Conservation (phyloP, 2,888 invertebrate species). For the Clunio marinus region DNA sequence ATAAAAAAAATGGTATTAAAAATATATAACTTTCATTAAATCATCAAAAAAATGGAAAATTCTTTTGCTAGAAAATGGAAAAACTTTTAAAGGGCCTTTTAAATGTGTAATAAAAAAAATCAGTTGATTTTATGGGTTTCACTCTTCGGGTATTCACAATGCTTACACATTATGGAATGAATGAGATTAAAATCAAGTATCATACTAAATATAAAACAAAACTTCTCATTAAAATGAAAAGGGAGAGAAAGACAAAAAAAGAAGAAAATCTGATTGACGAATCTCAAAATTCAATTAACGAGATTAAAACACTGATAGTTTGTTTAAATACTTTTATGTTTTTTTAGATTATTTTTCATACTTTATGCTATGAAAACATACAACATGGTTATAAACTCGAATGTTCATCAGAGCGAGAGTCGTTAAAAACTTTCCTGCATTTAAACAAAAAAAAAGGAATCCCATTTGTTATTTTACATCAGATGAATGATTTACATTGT, state of each 20-base stretch:
- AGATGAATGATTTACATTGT: slow-evolving; percentile 25
- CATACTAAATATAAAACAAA: background rate
- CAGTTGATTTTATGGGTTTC: background rate
- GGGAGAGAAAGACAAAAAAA: background rate
- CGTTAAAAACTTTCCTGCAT: background rate
- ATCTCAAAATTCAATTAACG: slow-evolving; percentile 29
- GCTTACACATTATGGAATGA: background rate
- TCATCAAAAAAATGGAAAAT: background rate
- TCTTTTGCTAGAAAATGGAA: background rate
- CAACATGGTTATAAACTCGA: background rate
- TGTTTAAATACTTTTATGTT: too few species aligned
- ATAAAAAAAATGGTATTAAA: background rate
- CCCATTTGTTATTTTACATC: slow-evolving; percentile 1
- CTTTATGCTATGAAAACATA: background rate
- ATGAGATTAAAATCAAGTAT: background rate
- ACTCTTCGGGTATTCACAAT: too few species aligned
- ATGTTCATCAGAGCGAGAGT: background rate
- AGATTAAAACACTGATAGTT: slow-evolving; percentile 26
- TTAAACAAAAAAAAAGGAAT: background rate
- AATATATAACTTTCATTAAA: slow-evolving; percentile 15
- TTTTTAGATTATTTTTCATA: background rate
- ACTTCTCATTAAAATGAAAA: background rate
- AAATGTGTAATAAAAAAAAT: background rate
- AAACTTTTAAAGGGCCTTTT: slow-evolving; percentile 1
- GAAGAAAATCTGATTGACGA: slow-evolving; percentile 29